A percentile compares a stretch with the other conserved stretches of the same genome.
These are phyloP conservation scores for Cephus cinctus DNA, from an alignment of 1,140 invertebrate genomes.

Conservation along the genomic window DNA sequence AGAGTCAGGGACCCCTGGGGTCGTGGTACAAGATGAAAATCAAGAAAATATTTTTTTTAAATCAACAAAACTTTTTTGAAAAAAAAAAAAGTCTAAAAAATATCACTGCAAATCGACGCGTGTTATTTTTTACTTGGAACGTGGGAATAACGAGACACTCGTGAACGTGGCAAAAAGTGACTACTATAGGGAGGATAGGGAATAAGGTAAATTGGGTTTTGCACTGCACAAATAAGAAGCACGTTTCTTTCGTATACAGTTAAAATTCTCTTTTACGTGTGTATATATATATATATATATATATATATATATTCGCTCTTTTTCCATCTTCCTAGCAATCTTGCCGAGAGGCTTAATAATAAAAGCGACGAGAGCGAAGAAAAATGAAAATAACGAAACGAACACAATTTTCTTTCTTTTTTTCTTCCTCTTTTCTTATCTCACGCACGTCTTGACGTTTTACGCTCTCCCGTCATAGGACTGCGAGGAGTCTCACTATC, in stretches of 20 bases:
- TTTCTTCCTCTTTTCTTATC: constrained; percentile 18
- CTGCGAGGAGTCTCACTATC: not conserved
- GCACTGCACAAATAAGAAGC: too few relatives aligned
- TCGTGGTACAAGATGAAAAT: too few relatives aligned
- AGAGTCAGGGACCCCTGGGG: too few relatives aligned
- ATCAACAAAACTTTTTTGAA: too few relatives aligned
- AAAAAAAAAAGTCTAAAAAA: too few relatives aligned
- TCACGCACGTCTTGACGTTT: not conserved
- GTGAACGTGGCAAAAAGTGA: too few relatives aligned
- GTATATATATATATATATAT: constrained; percentile 2
- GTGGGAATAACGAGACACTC: too few relatives aligned
- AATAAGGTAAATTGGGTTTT: not conserved
- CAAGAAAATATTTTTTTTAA: too few relatives aligned
- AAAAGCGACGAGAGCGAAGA: not conserved
- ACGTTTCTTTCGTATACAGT: not conserved
- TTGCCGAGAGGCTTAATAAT: not conserved
- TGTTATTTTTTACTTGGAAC: too few relatives aligned
- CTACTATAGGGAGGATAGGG: too few relatives aligned
- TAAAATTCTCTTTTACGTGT: not conserved
- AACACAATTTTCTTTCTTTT: constrained; percentile 15
- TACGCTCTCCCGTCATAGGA: not conserved
- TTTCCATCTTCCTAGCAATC: not conserved
- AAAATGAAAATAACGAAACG: not conserved
- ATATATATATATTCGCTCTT: not conserved
- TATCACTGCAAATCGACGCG: too few relatives aligned